Conservation (phyloP, 2,797 vertebrate genomes). For the Pangasius larnaudii region DNA sequence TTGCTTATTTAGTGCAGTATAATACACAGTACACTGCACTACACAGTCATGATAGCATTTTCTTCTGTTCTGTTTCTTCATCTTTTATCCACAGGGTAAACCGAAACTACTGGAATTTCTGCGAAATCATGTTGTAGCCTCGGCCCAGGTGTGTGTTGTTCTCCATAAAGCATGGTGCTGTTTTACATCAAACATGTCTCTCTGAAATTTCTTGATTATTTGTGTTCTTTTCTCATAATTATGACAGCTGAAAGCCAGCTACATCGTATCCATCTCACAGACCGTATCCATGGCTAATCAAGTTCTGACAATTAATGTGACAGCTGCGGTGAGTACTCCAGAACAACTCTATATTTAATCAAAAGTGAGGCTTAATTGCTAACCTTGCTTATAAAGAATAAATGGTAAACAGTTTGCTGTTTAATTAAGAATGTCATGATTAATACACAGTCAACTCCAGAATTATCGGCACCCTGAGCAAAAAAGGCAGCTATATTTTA, state of each 20-base stretch:
- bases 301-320: slow-evolving; percentile 80
- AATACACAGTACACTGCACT: neutral
- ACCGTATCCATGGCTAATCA: slow-evolving; percentile 85
- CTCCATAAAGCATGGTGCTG: neutral
- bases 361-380: neutral
- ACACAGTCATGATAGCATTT: neutral
- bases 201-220: neutral
- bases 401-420: neutral
- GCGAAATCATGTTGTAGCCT: slow-evolving; percentile 83
- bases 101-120: slow-evolving; percentile 86
- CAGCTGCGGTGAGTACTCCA: slow-evolving; percentile 63
- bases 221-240: slow-evolving; percentile 25
- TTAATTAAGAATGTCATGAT: neutral
- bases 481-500: neutral
- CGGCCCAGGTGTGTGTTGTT: slow-evolving; percentile 71
- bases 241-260: slow-evolving; percentile 83
- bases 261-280: slow-evolving; percentile 72
- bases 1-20: neutral
- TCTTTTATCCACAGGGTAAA: slow-evolving; percentile 76
- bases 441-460: neutral
- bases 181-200: neutral
- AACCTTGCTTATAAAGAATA: neutral
- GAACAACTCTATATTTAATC: neutral
- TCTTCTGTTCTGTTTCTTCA: slow-evolving; percentile 33
- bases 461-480: neutral